Percentiles rank a stretch among this genome's conserved stretches.
These are phyloP conservation scores for Cryptocephalus primarius DNA, from an alignment of 2,888 invertebrate genomes.

Conservation along the genomic window DNA sequence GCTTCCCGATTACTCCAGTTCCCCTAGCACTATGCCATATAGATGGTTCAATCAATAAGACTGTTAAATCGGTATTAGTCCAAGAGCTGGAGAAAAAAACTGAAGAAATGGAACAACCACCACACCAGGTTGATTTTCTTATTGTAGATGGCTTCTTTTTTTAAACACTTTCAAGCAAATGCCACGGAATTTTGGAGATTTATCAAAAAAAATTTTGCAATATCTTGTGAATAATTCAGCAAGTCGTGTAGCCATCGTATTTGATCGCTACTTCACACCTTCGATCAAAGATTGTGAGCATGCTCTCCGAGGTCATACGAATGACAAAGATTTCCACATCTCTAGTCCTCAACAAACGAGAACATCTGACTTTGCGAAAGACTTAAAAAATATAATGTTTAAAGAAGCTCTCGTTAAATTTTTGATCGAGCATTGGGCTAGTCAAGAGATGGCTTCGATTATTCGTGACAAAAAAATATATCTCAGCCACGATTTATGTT, in stretches of 20 bases:
- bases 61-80: slow-evolving; percentile 16
- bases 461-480: slow-evolving; percentile 17
- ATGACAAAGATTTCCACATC: slow-evolving; percentile 7
- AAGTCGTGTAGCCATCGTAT: slow-evolving; percentile 10
- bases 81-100: slow-evolving; percentile 13
- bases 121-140: slow-evolving; percentile 10
- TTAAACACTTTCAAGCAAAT: slow-evolving; percentile 10
- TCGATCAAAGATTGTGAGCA: slow-evolving; percentile 19
- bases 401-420: slow-evolving; percentile 20
- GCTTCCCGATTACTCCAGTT: slow-evolving; percentile 7
- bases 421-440: slow-evolving; percentile 18
- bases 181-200: slow-evolving; percentile 14
- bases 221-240: slow-evolving; percentile 10
- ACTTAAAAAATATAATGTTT: slow-evolving; percentile 7
- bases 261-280: slow-evolving; percentile 16
- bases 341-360: slow-evolving; percentile 10
- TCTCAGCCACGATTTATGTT: slow-evolving; percentile 7
- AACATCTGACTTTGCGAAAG: slow-evolving; percentile 8
- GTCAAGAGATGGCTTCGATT: slow-evolving; percentile 14
- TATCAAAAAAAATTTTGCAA: slow-evolving; percentile 19
- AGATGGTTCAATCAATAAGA: slow-evolving; percentile 17
- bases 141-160: slow-evolving; percentile 16
- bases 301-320: slow-evolving; percentile 9
- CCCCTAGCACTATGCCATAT: slow-evolving; percentile 17
- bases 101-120: slow-evolving; percentile 12